Evolutionary conservation across 2,888 invertebrate genomes (phyloP), one percentile per base, ranked within the genome.

Genomic region (Cheiracanthium punctorium): DNA sequence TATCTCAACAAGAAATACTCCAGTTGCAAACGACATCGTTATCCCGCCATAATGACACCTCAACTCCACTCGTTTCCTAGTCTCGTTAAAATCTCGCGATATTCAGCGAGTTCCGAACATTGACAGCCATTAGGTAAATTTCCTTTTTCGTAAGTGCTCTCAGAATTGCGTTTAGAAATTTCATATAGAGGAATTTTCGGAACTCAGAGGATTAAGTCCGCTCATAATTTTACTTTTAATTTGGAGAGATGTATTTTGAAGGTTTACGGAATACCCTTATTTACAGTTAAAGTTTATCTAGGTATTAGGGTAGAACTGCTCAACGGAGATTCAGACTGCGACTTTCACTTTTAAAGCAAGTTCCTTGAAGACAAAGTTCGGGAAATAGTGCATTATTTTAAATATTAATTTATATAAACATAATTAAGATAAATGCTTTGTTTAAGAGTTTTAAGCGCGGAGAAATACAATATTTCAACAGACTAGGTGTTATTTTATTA

Each of bases 101-200:
- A 84, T 85, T 74, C 74, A 69, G 74, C 73, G 84, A 79, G 79
- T 41, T 71, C 33, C 64, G 76, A 82, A 79, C 79, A 85, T 80
- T 85, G 84, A 85, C 84, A 85, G 58, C 84, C 84, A 85, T 85
- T 85, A 85, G 70, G 79, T 85, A 85, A 85, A 85, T 85, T 85
- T 85, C 79, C 74, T 85, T 85, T 85, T 85, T 79, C 82, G 41
- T 85, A 79, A 85, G 79, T 79, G 79, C 79, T 69, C 37, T 41
- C 69, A 70, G 20, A 20, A 52, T 29, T 33, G 67, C 28, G 28
- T 67, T 77, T 67, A 41, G 24, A 48, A 64, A 33, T 24, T 77
- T 67, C 33, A 58, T 37, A 64, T 65, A 65, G 75, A 10, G n/a
- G 58, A 75, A 64, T 33, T 58, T 75, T 14, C 65, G 58, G 29